These are phyloP conservation scores for Aphelenchoides avenae DNA, from an alignment of 1,140 invertebrate genomes.

Conservation along the genomic window DNA sequence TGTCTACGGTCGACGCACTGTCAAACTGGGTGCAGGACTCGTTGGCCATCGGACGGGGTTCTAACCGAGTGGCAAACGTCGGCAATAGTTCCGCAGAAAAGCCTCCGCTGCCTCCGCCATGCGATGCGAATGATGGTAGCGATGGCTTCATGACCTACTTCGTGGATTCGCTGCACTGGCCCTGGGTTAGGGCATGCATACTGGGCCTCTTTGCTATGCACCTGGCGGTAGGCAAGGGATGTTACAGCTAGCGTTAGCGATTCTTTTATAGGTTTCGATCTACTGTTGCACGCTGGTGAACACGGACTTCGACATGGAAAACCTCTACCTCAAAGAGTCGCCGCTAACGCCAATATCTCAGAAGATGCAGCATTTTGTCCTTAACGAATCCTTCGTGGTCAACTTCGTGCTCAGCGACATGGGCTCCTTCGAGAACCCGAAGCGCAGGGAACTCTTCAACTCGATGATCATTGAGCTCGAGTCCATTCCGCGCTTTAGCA, in stretches of 20 bases:
- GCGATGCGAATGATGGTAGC: too few relatives aligned
- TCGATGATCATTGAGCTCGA: slow-evolving; percentile 49
- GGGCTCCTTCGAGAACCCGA: slow-evolving; percentile 39
- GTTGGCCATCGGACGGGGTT: too few relatives aligned
- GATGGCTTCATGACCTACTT: not conserved
- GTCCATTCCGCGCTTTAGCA: slow-evolving; percentile 42
- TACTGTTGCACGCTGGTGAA: slow-evolving; percentile 53
- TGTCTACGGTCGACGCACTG: not conserved
- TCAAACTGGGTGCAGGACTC: not conserved
- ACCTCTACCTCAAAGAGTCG: slow-evolving; percentile 48
- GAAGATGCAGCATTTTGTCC: slow-evolving; percentile 53
- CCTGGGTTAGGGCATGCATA: slow-evolving; percentile 2
- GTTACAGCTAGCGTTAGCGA: too few relatives aligned
- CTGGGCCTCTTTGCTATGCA: slow-evolving; percentile 16
- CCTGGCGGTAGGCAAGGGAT: slow-evolving; percentile 8
- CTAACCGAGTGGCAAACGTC: too few relatives aligned
- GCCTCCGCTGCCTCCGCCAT: too few relatives aligned
- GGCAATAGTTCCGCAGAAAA: too few relatives aligned
- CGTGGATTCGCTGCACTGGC: slow-evolving; percentile 5
- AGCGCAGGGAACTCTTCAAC: slow-evolving; percentile 32
- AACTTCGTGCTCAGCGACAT: slow-evolving; percentile 50
- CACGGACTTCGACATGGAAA: slow-evolving; percentile 56
- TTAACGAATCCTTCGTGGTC: slow-evolving; percentile 50
- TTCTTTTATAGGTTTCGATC: slow-evolving; percentile 21
- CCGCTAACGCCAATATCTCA: slow-evolving; percentile 50